Base-by-base conservation (phyloP, 2,888 invertebrate species). In the Folsomia candida region DNA sequence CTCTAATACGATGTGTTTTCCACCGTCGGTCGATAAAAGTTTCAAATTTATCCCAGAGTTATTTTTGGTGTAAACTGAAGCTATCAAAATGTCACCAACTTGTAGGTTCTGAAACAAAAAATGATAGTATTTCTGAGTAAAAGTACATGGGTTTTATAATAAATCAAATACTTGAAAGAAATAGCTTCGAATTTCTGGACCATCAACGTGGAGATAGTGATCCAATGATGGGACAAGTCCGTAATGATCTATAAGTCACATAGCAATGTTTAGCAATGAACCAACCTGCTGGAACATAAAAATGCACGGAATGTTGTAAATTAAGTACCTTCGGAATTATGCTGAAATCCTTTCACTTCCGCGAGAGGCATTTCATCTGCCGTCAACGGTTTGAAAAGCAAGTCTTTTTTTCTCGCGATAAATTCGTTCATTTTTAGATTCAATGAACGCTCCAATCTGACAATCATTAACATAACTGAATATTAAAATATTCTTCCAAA, bases 191-290 rank as follows among this genome's bases (percentile, higher is more conserved):
- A 92, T 87, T 70, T 90, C 90, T 22, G 88, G 86, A 81, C 91
- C 90, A 80, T 94, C 93, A 80, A 91, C 89, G 82, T 87, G 89
- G 80, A 93, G 87, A 82, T 92, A 95, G 67, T 89, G 89, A 83
- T 95, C 95, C 83, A 92, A 89, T 0, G 94, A 92, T 73, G 95
- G 94, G 87, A 93, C 89, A 77, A 91, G 86, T 24, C 91, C 92
- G 86, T 87, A 92, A 82, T 88, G 86, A 84, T 91, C 90, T 90
- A 85, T 62, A 86, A 86, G 14, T 11, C 9, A 72, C 76, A 72
- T 61, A 72, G 59, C 26, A 67, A 22, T 1, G 4, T 24, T 29
- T 28, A 62, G 14, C 22, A 18, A 64, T n/a, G n/a, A 11, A 51
- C 37, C 47, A 51, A 58, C 57, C 11, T 20, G 25, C 24, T n/a